Base-by-base conservation (phyloP, 2,888 invertebrate genomes). In the Noctua fimbriata region DNA sequence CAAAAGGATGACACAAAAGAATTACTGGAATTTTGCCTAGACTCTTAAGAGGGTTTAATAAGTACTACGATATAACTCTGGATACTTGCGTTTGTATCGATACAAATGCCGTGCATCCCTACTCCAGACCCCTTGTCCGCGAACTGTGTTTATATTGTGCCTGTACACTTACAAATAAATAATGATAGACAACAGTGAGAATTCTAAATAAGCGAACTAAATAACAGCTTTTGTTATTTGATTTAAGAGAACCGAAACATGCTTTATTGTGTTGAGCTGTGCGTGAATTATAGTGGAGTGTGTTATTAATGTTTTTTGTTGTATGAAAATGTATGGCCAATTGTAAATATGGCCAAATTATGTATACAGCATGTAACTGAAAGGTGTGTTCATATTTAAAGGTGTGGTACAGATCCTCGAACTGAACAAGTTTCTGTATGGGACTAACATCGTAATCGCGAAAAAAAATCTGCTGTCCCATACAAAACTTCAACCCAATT, bases 141-240 rank as follows among this genome's bases (percentile, higher is more conserved):
- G 87, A 89, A 88, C 91, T 85, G 90, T 91, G 92, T 91, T 92
- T 92, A 92, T 89, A 91, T 88, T 90, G 87, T 89, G 86, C 86
- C 47, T 67, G 67, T n/a, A 44, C 67, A 87, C 84, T 89, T 90
- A 91, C 91, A 91, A 92, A 92, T 92, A 92, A 92, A 92, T 92
- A 92, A 92, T 92, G 88, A 92, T 90, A 89, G 92, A 89, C 89
- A 88, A 91, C 89, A 87, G 86, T 89, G 88, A 83, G 86, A 89
- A 90, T 88, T 90, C 84, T 86, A 89, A 91, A 90, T 86, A 89
- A 88, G 88, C 84, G 84, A 86, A 87, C 89, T 84, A 90, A 91
- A 91, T 92, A 89, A 89, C 84, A 87, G 76, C 86, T 81, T 80
- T 89, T 89, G 87, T 89, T 91, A 86, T 86, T 89, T 89, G 89